phyloP scores from a whole-genome alignment of 2,888 invertebrate genomes.

The Orthosia cruda region DNA sequence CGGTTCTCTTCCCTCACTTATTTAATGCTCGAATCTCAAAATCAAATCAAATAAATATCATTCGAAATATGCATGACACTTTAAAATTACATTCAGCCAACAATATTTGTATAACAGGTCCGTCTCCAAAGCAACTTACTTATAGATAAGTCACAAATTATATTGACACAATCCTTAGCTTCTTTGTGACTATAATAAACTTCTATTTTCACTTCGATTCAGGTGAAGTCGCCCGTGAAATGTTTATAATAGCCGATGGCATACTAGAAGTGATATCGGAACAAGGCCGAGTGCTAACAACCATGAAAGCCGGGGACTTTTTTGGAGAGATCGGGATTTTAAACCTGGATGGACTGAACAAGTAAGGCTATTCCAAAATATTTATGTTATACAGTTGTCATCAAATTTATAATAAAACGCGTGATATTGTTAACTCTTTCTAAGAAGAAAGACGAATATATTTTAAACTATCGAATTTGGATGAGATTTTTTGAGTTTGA shows the following conservation, averaged over 20 bases:
- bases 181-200: not conserved
- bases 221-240: constrained; percentile 98
- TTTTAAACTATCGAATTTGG: no score
- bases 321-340: constrained; percentile 99
- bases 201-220: constrained; percentile 39
- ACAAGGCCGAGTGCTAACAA: constrained; percentile 97
- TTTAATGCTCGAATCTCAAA: no score
- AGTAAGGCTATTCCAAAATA: constrained; percentile 91
- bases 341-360: constrained; percentile 98
- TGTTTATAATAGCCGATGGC: constrained; percentile 99
- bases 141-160: no score
- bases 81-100: no score
- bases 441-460: no score
- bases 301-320: constrained; percentile 99
- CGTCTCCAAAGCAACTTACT: no score
- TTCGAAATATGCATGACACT: no score
- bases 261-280: constrained; percentile 99
- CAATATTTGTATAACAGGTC: no score
- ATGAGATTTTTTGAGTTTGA: no score
- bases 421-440: not conserved
- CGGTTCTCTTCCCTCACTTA: no score
- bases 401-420: no score
- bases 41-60: no score
- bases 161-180: not conserved
- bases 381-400: not conserved